A percentile compares a stretch with the other conserved stretches of the same genome.
Conservation (phyloP, 2,113 vertebrate genomes). For the Trematomus loennbergii region DNA sequence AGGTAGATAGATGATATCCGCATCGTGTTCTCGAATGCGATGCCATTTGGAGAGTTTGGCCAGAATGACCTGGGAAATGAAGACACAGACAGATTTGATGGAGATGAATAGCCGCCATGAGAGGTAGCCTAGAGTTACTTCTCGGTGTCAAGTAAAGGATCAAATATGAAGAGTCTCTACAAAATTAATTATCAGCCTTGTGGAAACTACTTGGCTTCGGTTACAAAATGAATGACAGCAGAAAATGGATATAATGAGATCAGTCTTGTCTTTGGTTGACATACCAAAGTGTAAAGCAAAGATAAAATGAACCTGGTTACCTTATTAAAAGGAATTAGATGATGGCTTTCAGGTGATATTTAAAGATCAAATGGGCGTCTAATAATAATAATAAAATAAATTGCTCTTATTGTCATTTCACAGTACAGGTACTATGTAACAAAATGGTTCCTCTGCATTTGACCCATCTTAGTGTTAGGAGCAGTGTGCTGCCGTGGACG, state of each 20-base stretch:
- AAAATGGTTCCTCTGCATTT: too few relatives aligned
- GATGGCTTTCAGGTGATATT: too few relatives aligned
- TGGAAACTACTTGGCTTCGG: background rate
- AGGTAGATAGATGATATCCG: conserved; percentile 68
- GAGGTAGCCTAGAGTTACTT: conserved; percentile 22
- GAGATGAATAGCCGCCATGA: conserved; percentile 33
- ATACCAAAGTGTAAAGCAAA: background rate
- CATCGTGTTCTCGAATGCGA: conserved; percentile 32
- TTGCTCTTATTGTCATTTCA: too few relatives aligned
- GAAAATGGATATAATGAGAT: background rate
- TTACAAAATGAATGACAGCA: background rate
- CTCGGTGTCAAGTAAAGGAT: conserved; percentile 20
- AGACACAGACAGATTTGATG: conserved; percentile 34
- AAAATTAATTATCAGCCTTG: conserved; percentile 6
- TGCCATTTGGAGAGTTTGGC: conserved; percentile 54
- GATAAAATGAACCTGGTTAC: too few relatives aligned
- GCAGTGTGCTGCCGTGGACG: too few relatives aligned
- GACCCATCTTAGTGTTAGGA: too few relatives aligned
- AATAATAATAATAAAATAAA: too few relatives aligned
- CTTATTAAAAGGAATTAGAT: too few relatives aligned
- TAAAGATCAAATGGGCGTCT: too few relatives aligned
- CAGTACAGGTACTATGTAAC: too few relatives aligned
- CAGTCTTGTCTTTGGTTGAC: background rate
- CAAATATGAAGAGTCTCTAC: conserved; percentile 21
- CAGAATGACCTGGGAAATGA: conserved; percentile 50